Evolutionary conservation across 2,888 invertebrate species (phyloP).

Genomic region (Drosophila mimica): DNA sequence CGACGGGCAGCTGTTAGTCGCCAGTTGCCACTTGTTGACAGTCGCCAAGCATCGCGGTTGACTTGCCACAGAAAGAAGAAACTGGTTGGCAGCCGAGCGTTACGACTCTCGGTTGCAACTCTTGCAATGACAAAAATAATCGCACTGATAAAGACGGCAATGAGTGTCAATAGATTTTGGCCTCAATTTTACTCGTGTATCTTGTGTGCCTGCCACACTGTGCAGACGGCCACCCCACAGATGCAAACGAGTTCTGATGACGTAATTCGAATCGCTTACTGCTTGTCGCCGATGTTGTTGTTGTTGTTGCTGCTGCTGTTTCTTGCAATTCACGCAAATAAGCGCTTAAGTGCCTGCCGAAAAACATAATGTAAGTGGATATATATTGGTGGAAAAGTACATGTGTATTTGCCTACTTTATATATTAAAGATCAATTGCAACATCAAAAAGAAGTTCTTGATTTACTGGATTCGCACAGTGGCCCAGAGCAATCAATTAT

Average conservation of each 20-base stretch:
- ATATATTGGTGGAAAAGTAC: conserved; percentile 10
- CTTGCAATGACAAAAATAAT: conserved; percentile 72
- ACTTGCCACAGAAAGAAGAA: conserved; percentile 27
- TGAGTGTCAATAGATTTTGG: conserved; percentile 62
- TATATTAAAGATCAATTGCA: conserved; percentile 53
- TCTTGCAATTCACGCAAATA: conserved; percentile 68
- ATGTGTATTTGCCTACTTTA: not conserved
- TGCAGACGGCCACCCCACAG: conserved; percentile 38
- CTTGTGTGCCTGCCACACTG: conserved; percentile 44
- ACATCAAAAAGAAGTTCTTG: conserved; percentile 68
- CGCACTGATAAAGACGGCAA: conserved; percentile 67
- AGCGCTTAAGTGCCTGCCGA: conserved; percentile 37
- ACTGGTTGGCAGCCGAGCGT: conserved; percentile 45
- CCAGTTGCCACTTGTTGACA: conserved; percentile 21
- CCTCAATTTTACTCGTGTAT: conserved; percentile 56
- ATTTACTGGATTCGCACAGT: conserved; percentile 42
- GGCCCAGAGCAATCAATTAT: not conserved
- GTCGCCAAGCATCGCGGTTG: conserved; percentile 3
- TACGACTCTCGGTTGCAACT: conserved; percentile 12
- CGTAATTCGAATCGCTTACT: conserved; percentile 57
- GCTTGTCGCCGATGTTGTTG: conserved; percentile 26
- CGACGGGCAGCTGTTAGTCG: conserved; percentile 11
- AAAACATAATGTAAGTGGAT: conserved; percentile 47
- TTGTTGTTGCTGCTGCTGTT: conserved; percentile 27
- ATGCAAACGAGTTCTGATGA: conserved; percentile 77